Base-by-base conservation (phyloP, 2,113 vertebrate species). In the Chaetorhynchus papuensis region DNA sequence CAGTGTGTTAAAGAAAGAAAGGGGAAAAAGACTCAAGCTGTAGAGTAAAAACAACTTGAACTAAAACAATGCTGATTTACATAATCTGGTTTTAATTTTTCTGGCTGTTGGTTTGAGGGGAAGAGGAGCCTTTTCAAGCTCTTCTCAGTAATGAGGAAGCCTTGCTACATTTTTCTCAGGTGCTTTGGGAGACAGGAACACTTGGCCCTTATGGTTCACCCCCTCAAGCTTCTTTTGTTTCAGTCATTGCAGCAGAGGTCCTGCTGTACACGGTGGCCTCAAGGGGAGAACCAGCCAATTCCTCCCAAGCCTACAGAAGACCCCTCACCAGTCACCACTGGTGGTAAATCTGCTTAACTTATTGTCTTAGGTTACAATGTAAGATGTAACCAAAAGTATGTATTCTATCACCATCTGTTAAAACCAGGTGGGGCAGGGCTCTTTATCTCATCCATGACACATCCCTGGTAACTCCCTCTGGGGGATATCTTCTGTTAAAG, bases 181-280 rank as follows among this genome's bases (percentile, higher is more conserved):
- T 54, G 33, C 22, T 47, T 15, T 45, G 50, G 15, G 50, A 30
- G 3, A 8, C 11, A 21, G 3, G 8, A 45, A 59, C 2, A 13
- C 19, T 90, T 53, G 41, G 31, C 20, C 44, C 15, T 64, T 30
- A 68, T 1, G 16, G 15, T 23, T 71, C 9, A 3, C 10, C 19
- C 44, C 16, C 13, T 56, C 10, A 33, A 28, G 10, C 19, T 28
- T 37, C 24, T 21, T 81, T 31, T 3, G 2, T 42, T 74, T 42
- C 31, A 49, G 59, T 9, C 13, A 14, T 1, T 66, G 26, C 30
- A 49, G 45, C 28, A 30, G 9, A 61, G 27, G 10, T 45, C 53
- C 56, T 71, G 35, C 28, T 47, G 60, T 9, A 69, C 17, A 6
- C 0, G 0, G 22, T 8, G 20, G 44, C 33, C 52, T 35, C 28